phyloP scores from a whole-genome alignment of 2,888 invertebrate species.

The Tridacna gigas region DNA sequence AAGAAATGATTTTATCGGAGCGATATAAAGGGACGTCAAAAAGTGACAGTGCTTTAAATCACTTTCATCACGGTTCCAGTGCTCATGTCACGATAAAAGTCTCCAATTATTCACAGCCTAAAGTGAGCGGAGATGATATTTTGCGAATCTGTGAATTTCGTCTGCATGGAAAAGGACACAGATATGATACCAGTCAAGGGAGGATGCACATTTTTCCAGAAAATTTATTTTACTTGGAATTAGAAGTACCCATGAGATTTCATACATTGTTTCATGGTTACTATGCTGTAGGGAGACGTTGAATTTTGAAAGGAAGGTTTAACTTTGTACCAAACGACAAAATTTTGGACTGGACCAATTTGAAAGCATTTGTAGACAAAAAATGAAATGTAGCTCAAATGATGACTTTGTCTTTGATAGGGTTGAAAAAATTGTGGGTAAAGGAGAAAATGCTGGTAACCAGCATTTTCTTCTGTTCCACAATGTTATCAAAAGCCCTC shows the following conservation, averaged over 20 bases:
- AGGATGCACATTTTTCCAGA: constrained; percentile 34
- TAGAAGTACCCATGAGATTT: constrained; percentile 34
- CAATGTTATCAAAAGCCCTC: not conserved
- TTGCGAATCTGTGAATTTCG: constrained; percentile 43
- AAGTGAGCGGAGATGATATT: constrained; percentile 65
- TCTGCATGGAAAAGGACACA: constrained; percentile 31
- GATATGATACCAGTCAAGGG: constrained; percentile 24
- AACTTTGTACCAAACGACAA: not conserved
- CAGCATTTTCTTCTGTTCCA: not conserved
- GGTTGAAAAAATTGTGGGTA: not conserved
- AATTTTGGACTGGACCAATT: not conserved
- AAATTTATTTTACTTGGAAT: constrained; percentile 40
- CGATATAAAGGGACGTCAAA: constrained; percentile 24
- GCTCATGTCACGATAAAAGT: constrained; percentile 76
- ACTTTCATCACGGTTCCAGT: constrained; percentile 62
- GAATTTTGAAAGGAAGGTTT: too few relatives aligned
- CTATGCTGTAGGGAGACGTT: constrained; percentile 31
- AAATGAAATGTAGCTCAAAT: not conserved
- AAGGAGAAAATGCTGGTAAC: not conserved
- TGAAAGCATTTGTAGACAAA: not conserved
- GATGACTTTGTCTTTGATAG: not conserved
- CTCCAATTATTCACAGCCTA: constrained; percentile 58
- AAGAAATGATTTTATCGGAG: constrained; percentile 64
- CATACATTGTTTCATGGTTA: constrained; percentile 59
- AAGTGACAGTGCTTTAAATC: not conserved